Conservation (phyloP, 2,888 invertebrate genomes). For the Anodontia alba region DNA sequence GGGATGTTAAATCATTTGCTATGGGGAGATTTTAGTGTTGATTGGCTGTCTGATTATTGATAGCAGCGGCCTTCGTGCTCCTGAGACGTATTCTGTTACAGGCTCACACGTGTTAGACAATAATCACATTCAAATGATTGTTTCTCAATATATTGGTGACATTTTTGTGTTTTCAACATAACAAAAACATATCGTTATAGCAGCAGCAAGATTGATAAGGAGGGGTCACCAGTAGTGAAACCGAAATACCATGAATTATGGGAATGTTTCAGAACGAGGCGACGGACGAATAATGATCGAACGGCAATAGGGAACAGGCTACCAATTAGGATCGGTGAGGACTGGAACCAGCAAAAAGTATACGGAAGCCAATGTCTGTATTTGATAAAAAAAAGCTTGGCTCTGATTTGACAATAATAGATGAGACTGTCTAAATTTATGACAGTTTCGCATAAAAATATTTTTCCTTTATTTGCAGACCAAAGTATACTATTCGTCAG, state of each 20-base stretch:
- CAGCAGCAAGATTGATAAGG: neutral
- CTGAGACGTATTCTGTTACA: neutral
- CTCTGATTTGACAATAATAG: no score
- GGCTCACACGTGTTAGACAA: conserved; percentile 10
- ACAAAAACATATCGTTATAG: neutral
- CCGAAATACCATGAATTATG: neutral
- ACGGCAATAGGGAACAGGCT: no score
- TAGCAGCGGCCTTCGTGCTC: neutral
- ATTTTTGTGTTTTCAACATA: neutral
- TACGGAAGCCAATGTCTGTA: no score
- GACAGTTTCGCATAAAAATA: no score
- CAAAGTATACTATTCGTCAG: no score
- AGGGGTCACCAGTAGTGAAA: neutral
- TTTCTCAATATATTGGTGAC: conserved; percentile 1
- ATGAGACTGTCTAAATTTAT: no score
- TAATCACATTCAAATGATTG: neutral
- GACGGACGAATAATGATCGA: no score
- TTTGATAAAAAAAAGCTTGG: no score
- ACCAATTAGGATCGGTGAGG: no score
- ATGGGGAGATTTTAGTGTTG: neutral
- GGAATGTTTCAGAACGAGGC: neutral
- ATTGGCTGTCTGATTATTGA: neutral
- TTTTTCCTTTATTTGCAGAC: no score
- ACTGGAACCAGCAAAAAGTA: no score
- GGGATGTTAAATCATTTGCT: neutral